Evolutionary conservation across 2,113 vertebrate species (phyloP), one percentile per base, ranked within the genome.

Genomic region (Hystrix cristata): DNA sequence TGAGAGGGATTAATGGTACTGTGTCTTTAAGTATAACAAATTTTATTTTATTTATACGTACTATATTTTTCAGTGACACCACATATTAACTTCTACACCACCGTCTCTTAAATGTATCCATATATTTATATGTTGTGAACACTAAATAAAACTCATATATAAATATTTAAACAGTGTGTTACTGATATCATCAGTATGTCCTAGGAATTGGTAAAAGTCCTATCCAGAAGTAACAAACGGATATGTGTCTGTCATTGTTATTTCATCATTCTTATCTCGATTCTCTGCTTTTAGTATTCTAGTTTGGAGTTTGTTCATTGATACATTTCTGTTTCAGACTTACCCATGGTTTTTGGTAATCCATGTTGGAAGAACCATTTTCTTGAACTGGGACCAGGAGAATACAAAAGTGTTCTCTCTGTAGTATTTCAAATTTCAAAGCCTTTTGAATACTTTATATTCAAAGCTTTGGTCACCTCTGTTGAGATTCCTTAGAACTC

Each of bases 111-210:
- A 15, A 14, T 78, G 3, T 86, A 67, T 93, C n/a, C 90, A 87
- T 95, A 84, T 74, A 55, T 4, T 21, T 59, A 4, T 38, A 43
- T 25, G 16, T 46, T 79, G 3, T 79, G 11, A 5, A 67, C 31
- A 59, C 34, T 76, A 83, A 92, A 78, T 72, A 38, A 90, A 94
- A 95, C 79, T 94, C 10, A 48, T 19, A 65, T 86, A 23, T 89
- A 51, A 76, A 65, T 91, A 85, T 46, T 1, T 84, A 69, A 82
- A 53, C 53, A 96, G 1, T 83, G 29, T 51, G 7, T 67, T 90
- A 74, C n/a, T 80, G 5, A 57, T 65, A 92, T 76, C n/a, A 91
- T 11, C 16, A 53, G 7, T 7, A 9, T 59, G 16, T 71, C 55
- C 16, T 81, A 90, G 76, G 7, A 90, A 85, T 18, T 90, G 48